Conservation (phyloP, 1,140 invertebrate species). For the Eciton burchellii region DNA sequence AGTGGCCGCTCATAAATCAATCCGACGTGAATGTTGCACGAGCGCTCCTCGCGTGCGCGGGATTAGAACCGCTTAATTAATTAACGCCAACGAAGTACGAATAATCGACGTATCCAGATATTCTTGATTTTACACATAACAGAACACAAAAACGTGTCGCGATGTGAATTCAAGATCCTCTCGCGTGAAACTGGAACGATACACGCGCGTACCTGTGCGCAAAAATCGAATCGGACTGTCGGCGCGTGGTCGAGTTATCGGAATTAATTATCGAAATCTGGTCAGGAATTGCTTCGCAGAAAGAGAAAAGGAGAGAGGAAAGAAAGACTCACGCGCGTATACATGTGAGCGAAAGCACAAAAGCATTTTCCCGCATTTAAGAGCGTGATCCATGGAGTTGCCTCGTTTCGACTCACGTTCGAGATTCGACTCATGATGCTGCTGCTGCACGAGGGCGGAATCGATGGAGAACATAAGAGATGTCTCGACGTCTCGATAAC, state of each 20-base stretch:
- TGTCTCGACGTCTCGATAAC: background rate
- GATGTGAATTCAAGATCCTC: slow-evolving; percentile 20
- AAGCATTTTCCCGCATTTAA: background rate
- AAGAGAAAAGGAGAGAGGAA: background rate
- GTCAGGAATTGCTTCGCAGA: slow-evolving; percentile 18
- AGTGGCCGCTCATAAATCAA: background rate
- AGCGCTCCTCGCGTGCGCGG: background rate
- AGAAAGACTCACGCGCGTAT: background rate
- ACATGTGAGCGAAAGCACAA: background rate
- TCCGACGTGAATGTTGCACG: background rate
- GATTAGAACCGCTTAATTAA: slow-evolving; percentile 24
- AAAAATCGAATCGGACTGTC: no score
- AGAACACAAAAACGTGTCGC: background rate
- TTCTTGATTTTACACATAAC: background rate
- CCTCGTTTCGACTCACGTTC: background rate
- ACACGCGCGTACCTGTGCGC: background rate
- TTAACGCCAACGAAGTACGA: slow-evolving; percentile 16
- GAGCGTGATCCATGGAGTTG: background rate
- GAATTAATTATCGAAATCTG: slow-evolving; percentile 37
- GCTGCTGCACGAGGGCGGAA: no score
- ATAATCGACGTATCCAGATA: background rate
- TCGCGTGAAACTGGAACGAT: slow-evolving; percentile 16
- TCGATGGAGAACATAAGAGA: background rate
- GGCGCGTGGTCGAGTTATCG: no score
- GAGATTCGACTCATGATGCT: background rate